A percentile compares a stretch with the other conserved stretches of the same genome.
Evolutionary conservation across 2,797 vertebrate genomes (phyloP).

Genomic region (Premnoplex brunnescens): DNA sequence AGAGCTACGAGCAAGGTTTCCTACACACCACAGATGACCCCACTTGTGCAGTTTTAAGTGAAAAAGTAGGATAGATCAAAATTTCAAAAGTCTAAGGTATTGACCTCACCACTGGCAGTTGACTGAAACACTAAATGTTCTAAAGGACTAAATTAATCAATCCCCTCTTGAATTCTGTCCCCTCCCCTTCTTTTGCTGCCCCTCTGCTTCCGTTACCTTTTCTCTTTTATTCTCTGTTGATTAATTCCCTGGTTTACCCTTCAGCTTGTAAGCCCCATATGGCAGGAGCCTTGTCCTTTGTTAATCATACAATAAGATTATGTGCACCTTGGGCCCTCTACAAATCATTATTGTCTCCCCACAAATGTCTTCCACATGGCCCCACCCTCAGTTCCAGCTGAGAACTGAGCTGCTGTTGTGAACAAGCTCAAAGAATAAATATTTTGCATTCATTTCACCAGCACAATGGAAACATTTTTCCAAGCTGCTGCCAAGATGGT

Average conservation of each 20-base stretch:
- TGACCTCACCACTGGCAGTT: not conserved
- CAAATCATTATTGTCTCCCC: slow-evolving; percentile 22
- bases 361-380: not conserved
- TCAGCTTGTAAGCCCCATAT: not conserved
- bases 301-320: slow-evolving; percentile 28
- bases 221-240: not conserved
- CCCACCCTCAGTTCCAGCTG: slow-evolving; percentile 27
- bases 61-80: not conserved
- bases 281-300: not conserved
- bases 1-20: not conserved
- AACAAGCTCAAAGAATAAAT: slow-evolving; percentile 46
- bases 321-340: not conserved
- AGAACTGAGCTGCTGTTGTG: slow-evolving; percentile 52
- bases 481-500: slow-evolving; percentile 18
- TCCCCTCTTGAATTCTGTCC: not conserved
- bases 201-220: not conserved
- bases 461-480: slow-evolving; percentile 53
- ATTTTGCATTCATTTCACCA: slow-evolving; percentile 50
- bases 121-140: not conserved
- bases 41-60: not conserved
- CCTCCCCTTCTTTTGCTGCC: not conserved
- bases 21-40: not conserved
- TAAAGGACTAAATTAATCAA: not conserved
- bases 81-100: not conserved
- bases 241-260: not conserved